A percentile compares a stretch with the other conserved stretches of the same genome.
Evolutionary conservation across 2,113 vertebrate genomes (phyloP).

Genomic region (Mirza zaza): DNA sequence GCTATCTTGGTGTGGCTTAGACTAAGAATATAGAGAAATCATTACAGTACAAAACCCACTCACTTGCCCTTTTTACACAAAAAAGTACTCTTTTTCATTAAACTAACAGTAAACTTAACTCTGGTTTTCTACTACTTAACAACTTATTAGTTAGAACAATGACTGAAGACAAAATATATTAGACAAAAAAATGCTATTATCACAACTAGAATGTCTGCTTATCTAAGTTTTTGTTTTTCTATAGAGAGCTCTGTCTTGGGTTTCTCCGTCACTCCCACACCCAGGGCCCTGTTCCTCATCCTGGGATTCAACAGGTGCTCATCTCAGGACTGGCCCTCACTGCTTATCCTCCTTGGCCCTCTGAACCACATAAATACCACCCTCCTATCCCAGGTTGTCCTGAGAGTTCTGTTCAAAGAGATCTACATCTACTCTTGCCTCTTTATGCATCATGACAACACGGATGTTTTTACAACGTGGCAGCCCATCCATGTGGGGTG

Average conservation of each 20-base stretch:
- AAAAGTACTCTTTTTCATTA: background rate
- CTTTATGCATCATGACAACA: accelerated
- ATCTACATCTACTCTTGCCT: background rate
- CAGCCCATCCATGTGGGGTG: background rate
- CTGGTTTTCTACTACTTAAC: background rate
- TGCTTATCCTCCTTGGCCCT: background rate
- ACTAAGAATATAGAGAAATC: background rate
- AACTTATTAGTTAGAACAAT: background rate
- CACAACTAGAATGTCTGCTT: background rate
- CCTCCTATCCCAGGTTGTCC: background rate
- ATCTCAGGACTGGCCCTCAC: background rate
- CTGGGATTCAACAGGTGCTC: background rate
- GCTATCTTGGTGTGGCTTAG: background rate
- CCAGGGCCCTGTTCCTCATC: background rate
- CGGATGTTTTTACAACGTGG: background rate
- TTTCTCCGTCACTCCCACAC: background rate
- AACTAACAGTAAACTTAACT: background rate
- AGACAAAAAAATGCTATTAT: background rate
- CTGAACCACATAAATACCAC: background rate
- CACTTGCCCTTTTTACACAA: background rate
- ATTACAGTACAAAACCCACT: background rate
- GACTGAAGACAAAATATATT: background rate
- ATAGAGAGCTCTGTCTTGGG: background rate
- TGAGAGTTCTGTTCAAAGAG: background rate
- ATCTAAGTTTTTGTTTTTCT: background rate